Evolutionary conservation across 2,888 invertebrate genomes (phyloP).

Genomic region (Exocentrus adspersus): DNA sequence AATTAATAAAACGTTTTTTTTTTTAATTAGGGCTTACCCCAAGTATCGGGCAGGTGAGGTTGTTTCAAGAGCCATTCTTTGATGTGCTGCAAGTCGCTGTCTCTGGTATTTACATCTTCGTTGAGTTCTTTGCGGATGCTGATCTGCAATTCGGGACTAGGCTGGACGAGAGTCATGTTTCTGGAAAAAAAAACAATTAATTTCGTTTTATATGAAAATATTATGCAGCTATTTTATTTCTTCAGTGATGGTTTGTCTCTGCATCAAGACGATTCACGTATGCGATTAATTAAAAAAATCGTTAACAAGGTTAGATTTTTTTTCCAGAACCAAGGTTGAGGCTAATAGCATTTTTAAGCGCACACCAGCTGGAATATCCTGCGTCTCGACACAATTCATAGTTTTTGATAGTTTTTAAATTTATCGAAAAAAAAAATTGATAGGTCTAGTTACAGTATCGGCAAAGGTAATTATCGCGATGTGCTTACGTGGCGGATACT

Average conservation of each 20-base stretch:
- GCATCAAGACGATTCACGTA: too few relatives aligned
- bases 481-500: conserved; percentile 31
- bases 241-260: too few relatives aligned
- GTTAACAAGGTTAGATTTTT: too few relatives aligned
- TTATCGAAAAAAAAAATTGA: background rate
- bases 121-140: conserved; percentile 64
- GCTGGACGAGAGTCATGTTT: conserved; percentile 64
- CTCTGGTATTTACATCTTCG: conserved; percentile 68
- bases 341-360: too few relatives aligned
- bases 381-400: background rate
- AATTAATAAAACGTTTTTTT: too few relatives aligned
- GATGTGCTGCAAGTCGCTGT: conserved; percentile 70
- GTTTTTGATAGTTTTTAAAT: too few relatives aligned
- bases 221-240: too few relatives aligned
- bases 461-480: too few relatives aligned
- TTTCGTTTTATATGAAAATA: background rate
- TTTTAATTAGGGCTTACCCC: conserved; percentile 65
- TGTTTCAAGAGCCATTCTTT: conserved; percentile 77
- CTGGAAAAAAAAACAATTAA: background rate
- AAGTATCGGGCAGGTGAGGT: conserved; percentile 72
- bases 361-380: background rate
- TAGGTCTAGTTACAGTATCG: too few relatives aligned
- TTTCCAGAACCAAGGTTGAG: too few relatives aligned
- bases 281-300: too few relatives aligned
- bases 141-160: conserved; percentile 63